These are phyloP conservation scores for Philypnodon macrostomus DNA, from an alignment of 2,797 vertebrate genomes.

Conservation along the genomic window DNA sequence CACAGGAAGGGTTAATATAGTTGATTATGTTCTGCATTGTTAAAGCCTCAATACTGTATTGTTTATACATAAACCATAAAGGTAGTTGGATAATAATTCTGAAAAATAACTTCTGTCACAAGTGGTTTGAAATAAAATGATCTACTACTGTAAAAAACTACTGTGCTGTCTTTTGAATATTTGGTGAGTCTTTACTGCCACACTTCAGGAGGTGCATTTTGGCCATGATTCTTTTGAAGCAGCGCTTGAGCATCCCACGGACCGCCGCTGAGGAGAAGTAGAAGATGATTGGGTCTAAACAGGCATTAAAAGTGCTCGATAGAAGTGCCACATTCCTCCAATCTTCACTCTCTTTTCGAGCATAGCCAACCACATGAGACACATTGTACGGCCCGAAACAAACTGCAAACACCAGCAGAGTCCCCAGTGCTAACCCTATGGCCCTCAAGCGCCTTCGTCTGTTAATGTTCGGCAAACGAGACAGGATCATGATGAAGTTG, in stretches of 20 bases:
- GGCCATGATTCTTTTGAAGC: constrained; percentile 49
- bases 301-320: constrained; percentile 85
- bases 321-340: constrained; percentile 81
- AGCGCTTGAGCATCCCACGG: constrained; percentile 70
- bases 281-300: constrained; percentile 86
- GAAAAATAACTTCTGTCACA: too few relatives aligned
- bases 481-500: constrained; percentile 80
- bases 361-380: constrained; percentile 84
- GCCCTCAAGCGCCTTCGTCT: constrained; percentile 73
- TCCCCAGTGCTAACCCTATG: constrained; percentile 79
- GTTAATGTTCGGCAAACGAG: constrained; percentile 73
- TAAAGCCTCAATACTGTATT: too few relatives aligned
- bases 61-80: too few relatives aligned
- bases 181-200: constrained; percentile 3
- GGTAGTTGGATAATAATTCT: too few relatives aligned
- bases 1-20: too few relatives aligned
- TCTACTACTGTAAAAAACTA: too few relatives aligned
- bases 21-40: too few relatives aligned
- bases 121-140: too few relatives aligned
- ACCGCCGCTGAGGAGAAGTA: constrained; percentile 85
- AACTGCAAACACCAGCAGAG: constrained; percentile 80
- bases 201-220: constrained; percentile 60
- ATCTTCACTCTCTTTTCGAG: constrained; percentile 41
- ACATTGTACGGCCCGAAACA: constrained; percentile 85
- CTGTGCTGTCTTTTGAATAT: constrained; percentile 24